These are phyloP conservation scores for Conger conger DNA, from an alignment of 2,113 vertebrate species.

Conservation along the genomic window DNA sequence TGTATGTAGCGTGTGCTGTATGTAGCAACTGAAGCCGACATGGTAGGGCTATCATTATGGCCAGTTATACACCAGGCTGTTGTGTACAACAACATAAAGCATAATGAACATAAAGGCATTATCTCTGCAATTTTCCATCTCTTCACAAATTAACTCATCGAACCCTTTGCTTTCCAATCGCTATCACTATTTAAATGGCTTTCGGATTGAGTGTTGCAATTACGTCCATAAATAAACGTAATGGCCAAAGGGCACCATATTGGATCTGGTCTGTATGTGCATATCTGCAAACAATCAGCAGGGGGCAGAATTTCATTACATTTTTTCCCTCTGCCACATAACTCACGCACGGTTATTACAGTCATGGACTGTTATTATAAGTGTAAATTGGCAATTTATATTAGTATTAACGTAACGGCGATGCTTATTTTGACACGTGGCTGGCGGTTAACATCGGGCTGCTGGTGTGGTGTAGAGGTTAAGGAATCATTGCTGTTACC, in stretches of 20 bases:
- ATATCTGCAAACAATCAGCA: not conserved
- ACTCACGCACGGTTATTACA: not conserved
- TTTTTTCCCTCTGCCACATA: not conserved
- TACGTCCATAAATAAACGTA: not conserved
- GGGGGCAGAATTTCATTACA: not conserved
- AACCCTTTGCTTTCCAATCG: not conserved
- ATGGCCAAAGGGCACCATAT: not conserved
- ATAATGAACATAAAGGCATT: not conserved
- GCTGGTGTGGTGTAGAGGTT: not conserved
- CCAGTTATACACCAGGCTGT: not conserved
- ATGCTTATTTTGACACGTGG: not conserved
- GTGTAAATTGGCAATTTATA: not conserved
- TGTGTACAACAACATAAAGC: not conserved
- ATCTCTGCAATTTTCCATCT: not conserved
- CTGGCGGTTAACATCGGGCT: not conserved
- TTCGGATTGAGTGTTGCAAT: not conserved
- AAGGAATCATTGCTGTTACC: not conserved
- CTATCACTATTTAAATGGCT: not conserved
- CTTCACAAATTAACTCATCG: not conserved
- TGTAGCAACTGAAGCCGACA: not conserved
- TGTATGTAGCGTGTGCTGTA: not conserved
- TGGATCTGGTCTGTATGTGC: not conserved
- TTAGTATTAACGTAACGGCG: not conserved
- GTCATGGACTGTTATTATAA: not conserved
- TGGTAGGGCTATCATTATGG: not conserved